phyloP scores from a whole-genome alignment of 2,797 vertebrate species.

The Lacerta bilineata region DNA sequence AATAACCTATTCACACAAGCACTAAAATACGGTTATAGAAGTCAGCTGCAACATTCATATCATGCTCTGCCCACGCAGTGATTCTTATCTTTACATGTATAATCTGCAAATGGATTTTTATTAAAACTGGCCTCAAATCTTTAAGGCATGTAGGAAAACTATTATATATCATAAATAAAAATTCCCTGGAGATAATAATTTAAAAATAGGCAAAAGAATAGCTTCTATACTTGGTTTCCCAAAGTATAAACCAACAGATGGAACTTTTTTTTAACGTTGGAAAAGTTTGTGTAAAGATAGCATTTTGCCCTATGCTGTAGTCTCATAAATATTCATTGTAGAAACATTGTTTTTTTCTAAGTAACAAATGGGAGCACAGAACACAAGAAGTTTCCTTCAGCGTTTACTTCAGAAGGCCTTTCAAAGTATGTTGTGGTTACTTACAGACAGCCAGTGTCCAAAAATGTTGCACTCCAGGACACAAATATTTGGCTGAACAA shows the following conservation, averaged over 20 bases:
- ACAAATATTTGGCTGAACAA: conserved; percentile 37
- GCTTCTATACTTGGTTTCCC: conserved; percentile 44
- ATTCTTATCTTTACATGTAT: conserved; percentile 35
- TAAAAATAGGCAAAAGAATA: conserved; percentile 23
- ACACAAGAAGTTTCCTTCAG: conserved; percentile 34
- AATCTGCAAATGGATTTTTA: conserved; percentile 43
- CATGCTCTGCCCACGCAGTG: not conserved
- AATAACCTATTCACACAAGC: conserved; percentile 13
- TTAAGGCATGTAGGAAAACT: conserved; percentile 37
- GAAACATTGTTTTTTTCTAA: conserved; percentile 37
- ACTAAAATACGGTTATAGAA: conserved; percentile 31
- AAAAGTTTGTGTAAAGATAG: conserved; percentile 34
- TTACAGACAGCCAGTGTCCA: conserved; percentile 27
- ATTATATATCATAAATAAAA: conserved; percentile 29
- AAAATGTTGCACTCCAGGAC: conserved; percentile 34
- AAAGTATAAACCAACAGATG: conserved; percentile 38
- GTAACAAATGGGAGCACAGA: conserved; percentile 28
- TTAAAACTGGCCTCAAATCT: conserved; percentile 38
- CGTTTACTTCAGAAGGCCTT: conserved; percentile 32
- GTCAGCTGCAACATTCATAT: conserved; percentile 32
- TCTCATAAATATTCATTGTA: conserved; percentile 42
- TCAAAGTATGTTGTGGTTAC: conserved; percentile 24
- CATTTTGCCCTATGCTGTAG: conserved; percentile 22
- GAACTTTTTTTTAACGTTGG: conserved; percentile 18
- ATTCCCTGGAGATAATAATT: conserved; percentile 14